These are phyloP conservation scores for Mellivora capensis DNA, from an alignment of 2,113 vertebrate genomes.

Conservation along the genomic window DNA sequence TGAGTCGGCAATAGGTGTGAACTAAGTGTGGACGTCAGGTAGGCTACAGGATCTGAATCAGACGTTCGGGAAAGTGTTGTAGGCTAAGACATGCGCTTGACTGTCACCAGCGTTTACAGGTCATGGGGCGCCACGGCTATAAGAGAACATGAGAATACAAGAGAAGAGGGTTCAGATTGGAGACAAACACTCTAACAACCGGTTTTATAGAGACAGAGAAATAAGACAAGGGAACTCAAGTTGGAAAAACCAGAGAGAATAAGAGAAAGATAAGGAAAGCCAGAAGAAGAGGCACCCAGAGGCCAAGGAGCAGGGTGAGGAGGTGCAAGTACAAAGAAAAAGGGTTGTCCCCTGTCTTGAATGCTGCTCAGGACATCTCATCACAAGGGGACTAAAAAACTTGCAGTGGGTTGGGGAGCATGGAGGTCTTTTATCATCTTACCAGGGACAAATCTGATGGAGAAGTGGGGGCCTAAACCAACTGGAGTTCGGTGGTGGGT, in stretches of 20 bases:
- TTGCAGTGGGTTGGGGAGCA: not conserved
- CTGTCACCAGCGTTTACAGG: not conserved
- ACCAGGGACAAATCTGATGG: not conserved
- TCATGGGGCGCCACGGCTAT: not conserved
- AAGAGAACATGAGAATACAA: not conserved
- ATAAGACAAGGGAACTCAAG: not conserved
- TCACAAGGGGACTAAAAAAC: not conserved
- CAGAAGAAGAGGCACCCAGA: not conserved
- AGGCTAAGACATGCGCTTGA: not conserved
- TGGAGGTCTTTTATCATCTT: not conserved
- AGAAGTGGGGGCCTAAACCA: not conserved
- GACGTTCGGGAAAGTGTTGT: not conserved
- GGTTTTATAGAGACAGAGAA: not conserved
- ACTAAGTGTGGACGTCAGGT: not conserved
- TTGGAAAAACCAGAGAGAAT: not conserved
- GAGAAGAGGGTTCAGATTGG: not conserved
- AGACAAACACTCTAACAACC: not conserved
- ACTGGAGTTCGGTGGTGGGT: not conserved
- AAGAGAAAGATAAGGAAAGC: not conserved
- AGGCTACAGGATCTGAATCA: not conserved
- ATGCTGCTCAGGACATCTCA: not conserved
- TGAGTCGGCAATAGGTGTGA: not conserved
- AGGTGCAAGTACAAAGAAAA: not conserved
- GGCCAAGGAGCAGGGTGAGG: not conserved
- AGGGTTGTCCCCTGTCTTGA: no score